phyloP scores from a whole-genome alignment of 2,797 vertebrate genomes.

The Iguana delicatissima region DNA sequence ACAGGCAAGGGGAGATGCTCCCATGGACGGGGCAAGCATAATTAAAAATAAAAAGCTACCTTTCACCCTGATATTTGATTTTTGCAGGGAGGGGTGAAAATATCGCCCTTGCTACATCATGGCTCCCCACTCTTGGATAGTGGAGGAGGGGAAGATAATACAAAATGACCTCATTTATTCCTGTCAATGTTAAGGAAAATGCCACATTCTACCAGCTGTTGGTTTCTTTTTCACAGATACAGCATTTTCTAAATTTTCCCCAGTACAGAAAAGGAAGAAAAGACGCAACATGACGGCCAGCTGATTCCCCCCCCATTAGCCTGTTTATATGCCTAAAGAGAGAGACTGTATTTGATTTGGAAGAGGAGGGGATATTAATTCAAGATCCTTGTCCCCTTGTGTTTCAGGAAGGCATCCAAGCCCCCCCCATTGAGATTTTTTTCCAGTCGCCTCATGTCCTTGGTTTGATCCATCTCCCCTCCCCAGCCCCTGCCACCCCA shows the following conservation, averaged over 20 bases:
- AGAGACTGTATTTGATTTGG: neutral
- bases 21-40: too few relatives aligned
- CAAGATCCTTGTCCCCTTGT: too few relatives aligned
- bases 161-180: constrained; percentile 13
- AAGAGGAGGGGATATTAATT: too few relatives aligned
- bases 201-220: neutral
- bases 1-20: neutral
- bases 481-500: too few relatives aligned
- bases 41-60: too few relatives aligned
- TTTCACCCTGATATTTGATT: too few relatives aligned
- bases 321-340: neutral
- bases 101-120: too few relatives aligned
- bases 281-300: too few relatives aligned
- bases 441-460: neutral
- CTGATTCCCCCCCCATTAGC: too few relatives aligned
- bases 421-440: neutral
- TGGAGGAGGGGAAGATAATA: neutral
- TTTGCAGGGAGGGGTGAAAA: too few relatives aligned
- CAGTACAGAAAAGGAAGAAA: fast-evolving
- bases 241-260: neutral
- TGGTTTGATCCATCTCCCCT: neutral
- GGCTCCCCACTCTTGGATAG: neutral
- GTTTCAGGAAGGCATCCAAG: neutral
- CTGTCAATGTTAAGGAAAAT: neutral
- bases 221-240: too few relatives aligned